Conservation (phyloP, 1,140 invertebrate species). For the Caenorhabditis remanei region DNA sequence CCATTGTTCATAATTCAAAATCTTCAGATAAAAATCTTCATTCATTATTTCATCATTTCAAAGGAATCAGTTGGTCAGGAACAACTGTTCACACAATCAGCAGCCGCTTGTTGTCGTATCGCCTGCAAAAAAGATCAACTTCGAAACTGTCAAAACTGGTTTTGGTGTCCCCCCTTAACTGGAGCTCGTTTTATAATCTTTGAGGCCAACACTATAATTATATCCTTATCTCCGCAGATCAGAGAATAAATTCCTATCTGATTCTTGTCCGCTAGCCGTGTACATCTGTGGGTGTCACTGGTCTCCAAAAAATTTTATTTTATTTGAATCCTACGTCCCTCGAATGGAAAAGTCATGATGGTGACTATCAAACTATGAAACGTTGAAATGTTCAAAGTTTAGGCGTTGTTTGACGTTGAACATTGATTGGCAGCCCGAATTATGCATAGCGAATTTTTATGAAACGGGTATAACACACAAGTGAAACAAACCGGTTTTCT, state of each 20-base stretch:
- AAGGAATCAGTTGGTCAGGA: constrained; percentile 14
- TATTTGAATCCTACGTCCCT: background rate
- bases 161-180: constrained; percentile 1
- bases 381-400: constrained; percentile 13
- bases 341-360: constrained; percentile 2
- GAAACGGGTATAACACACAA: constrained; percentile 17
- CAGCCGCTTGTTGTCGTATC: background rate
- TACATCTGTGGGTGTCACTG: background rate
- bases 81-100: background rate
- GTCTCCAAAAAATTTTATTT: background rate
- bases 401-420: constrained; percentile 23
- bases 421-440: background rate
- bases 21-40: too few relatives aligned
- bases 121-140: background rate
- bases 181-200: constrained; percentile 42
- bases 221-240: constrained; percentile 17
- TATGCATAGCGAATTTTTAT: background rate
- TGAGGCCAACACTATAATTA: background rate
- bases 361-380: constrained; percentile 4
- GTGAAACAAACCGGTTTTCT: background rate
- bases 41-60: background rate
- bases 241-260: constrained; percentile 26
- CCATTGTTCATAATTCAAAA: background rate
- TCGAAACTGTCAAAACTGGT: background rate
- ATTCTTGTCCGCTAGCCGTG: background rate